phyloP scores from a whole-genome alignment of 2,888 invertebrate genomes.

The Drosophila falleni region DNA sequence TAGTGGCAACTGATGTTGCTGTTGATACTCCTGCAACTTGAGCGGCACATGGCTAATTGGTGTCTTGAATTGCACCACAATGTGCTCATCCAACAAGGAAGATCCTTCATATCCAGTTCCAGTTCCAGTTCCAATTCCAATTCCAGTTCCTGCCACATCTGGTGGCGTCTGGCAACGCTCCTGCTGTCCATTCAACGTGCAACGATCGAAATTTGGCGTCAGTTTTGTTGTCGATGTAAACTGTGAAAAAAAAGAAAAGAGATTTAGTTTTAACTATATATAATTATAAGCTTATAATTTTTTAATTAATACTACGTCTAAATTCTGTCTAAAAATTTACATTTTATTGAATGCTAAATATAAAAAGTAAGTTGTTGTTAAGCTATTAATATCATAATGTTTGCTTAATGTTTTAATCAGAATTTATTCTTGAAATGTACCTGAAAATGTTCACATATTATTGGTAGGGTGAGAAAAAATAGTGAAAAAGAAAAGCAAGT shows the following conservation, averaged over 20 bases:
- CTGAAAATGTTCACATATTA: too few relatives aligned
- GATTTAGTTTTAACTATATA: neutral
- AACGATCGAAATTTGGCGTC: constrained; percentile 77
- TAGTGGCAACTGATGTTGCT: constrained; percentile 22
- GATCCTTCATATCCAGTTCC: constrained; percentile 13
- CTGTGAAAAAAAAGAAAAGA: neutral
- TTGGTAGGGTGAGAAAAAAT: too few relatives aligned
- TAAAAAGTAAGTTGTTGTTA: too few relatives aligned
- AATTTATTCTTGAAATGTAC: too few relatives aligned
- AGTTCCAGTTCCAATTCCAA: constrained; percentile 4
- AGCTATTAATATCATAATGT: too few relatives aligned
- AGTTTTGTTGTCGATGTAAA: constrained; percentile 73
- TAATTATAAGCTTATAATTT: too few relatives aligned
- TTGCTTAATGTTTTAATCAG: too few relatives aligned
- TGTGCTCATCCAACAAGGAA: constrained; percentile 30
- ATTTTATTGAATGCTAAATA: too few relatives aligned
- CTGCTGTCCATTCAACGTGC: constrained; percentile 46
- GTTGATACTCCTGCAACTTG: constrained; percentile 55
- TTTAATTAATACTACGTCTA: too few relatives aligned
- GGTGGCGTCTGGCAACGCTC: constrained; percentile 68
- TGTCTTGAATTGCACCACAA: constrained; percentile 79
- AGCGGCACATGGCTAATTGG: constrained; percentile 68
- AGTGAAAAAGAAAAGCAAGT: too few relatives aligned
- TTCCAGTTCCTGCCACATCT: constrained; percentile 12
- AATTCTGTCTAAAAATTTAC: too few relatives aligned